These are phyloP conservation scores for Trisateles emortualis DNA, from an alignment of 2,888 invertebrate species.

Conservation along the genomic window DNA sequence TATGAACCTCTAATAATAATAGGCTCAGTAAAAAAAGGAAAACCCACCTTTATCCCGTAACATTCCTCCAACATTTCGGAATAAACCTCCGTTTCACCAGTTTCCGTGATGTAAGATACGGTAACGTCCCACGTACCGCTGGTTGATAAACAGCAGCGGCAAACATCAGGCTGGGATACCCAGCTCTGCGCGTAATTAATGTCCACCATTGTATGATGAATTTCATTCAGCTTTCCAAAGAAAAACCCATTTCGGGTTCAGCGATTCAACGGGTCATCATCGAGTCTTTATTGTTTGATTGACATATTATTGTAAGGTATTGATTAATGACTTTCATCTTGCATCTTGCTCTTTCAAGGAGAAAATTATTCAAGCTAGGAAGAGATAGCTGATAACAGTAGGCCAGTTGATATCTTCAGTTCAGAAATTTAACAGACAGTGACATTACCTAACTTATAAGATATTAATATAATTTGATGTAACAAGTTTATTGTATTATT, in stretches of 20 bases:
- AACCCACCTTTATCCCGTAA: conserved; percentile 66
- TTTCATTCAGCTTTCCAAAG: not conserved
- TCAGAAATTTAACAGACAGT: too few species aligned
- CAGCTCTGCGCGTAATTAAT: conserved; percentile 22
- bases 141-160: conserved; percentile 67
- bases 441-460: too few species aligned
- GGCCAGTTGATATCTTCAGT: too few species aligned
- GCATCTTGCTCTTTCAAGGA: not conserved
- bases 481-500: too few species aligned
- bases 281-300: not conserved
- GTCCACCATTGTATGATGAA: conserved; percentile 14
- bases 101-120: conserved; percentile 51
- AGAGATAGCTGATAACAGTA: not conserved
- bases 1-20: too few species aligned
- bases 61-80: conserved; percentile 63
- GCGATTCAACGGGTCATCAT: too few species aligned
- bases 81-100: conserved; percentile 59
- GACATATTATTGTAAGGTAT: not conserved
- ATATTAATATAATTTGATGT: too few species aligned
- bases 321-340: not conserved
- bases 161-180: conserved; percentile 55
- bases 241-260: not conserved
- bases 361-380: not conserved
- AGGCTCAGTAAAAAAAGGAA: too few species aligned
- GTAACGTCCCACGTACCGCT: conserved; percentile 61